Evolutionary conservation across 2,113 vertebrate genomes (phyloP), one percentile per base, ranked within the genome.

Genomic region (Mus pahari): DNA sequence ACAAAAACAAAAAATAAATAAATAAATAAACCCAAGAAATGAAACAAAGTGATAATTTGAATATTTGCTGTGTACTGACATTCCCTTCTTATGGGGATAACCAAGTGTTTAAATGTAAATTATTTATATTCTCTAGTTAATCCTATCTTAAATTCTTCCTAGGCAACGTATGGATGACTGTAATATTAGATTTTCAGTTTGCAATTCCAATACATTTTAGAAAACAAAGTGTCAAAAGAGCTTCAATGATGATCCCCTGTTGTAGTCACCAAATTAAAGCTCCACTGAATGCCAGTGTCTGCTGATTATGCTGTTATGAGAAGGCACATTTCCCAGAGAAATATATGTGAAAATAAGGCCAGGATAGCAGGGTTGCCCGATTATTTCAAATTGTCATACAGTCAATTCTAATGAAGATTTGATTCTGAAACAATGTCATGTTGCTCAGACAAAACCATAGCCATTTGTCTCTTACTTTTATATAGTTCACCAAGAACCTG

Each of bases 61-160:
- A 60, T 86, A 86, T 53, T 28, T 84, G 24, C 22, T 58, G 4
- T 22, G 2, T 42, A 58, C 50, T 28, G 48, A 16, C 50, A 17
- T 26, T 50, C 4, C 17, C 24, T 58, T 50, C 28, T 58, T n/a
- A 33, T 31, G 26, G 45, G 17, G 36, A 48, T 48, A 66, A 42
- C 84, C 22, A 95, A 90, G 78, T 77, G 90, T 45, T 78, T 94
- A 64, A 89, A 64, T 86, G 42, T 28, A 90, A 77, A 75, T 11
- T 31, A 0, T 10, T 42, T 90, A 79, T 36, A 14, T 96, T 86
- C 83, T 3, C 39, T 74, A 70, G 7, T 86, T 75, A 90, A 77
- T 88, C 31, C 33, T 36, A 81, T 4, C 17, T 73, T n/a, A 31
- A 81, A 60, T 78, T 87, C 26, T 93, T 86, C 86, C 42, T 87